Conservation (phyloP, 2,888 invertebrate genomes). For the Agonopterix alstromeriana region DNA sequence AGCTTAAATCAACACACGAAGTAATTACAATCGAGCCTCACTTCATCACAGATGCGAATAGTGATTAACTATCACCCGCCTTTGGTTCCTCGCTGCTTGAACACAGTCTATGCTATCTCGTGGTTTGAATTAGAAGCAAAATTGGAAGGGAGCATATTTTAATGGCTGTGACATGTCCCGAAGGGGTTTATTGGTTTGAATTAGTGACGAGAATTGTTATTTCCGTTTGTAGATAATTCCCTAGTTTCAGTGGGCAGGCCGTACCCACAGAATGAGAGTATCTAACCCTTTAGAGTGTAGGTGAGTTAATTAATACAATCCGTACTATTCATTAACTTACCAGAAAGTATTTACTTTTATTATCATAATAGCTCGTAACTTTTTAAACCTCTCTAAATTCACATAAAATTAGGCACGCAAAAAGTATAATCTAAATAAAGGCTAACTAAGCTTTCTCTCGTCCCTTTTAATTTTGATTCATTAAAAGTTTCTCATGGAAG, state of each 20-base stretch:
- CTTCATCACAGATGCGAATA: slow-evolving; percentile 69
- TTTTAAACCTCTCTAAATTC: too few relatives aligned
- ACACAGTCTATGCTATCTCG: slow-evolving; percentile 22
- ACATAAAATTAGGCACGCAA: too few relatives aligned
- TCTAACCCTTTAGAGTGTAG: too few relatives aligned
- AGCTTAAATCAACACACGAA: slow-evolving; percentile 73
- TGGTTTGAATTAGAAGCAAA: slow-evolving; percentile 36
- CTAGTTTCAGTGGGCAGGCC: background rate
- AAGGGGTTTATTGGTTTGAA: slow-evolving; percentile 25
- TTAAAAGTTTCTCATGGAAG: slow-evolving; percentile 67
- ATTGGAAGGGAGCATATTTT: slow-evolving; percentile 38
- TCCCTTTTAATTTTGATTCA: slow-evolving; percentile 64
- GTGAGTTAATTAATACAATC: too few relatives aligned
- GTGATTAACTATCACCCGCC: slow-evolving; percentile 61
- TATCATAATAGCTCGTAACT: too few relatives aligned
- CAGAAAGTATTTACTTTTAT: too few relatives aligned
- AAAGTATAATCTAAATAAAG: too few relatives aligned
- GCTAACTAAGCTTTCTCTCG: slow-evolving; percentile 5
- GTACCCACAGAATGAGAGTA: background rate
- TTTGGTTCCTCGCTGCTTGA: slow-evolving; percentile 39
- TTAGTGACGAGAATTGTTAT: slow-evolving; percentile 14
- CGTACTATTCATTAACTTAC: too few relatives aligned
- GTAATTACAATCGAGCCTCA: slow-evolving; percentile 70
- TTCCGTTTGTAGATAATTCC: slow-evolving; percentile 6
- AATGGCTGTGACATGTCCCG: slow-evolving; percentile 29